These are phyloP conservation scores for Diorhabda elongata DNA, from an alignment of 1,140 invertebrate species.

Conservation along the genomic window DNA sequence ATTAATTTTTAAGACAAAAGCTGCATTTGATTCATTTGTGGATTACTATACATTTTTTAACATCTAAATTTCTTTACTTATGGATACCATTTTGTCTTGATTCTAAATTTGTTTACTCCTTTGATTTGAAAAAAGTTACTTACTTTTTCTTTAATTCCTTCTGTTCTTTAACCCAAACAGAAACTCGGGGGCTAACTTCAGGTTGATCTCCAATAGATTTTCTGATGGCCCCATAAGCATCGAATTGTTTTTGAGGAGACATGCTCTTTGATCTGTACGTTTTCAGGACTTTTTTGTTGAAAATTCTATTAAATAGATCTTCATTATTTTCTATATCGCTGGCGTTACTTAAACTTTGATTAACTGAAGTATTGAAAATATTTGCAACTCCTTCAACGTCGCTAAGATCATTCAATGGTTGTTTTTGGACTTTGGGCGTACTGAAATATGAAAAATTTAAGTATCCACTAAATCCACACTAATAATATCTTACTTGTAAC, in stretches of 20 bases:
- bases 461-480: too few relatives aligned
- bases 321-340: constrained; percentile 33
- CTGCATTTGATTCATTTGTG: too few relatives aligned
- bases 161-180: constrained; percentile 28
- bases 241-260: constrained; percentile 12
- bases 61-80: too few relatives aligned
- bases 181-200: constrained; percentile 20
- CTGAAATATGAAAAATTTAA: neutral
- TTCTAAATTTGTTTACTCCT: too few relatives aligned
- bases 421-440: constrained; percentile 30
- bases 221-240: constrained; percentile 7
- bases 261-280: constrained; percentile 28
- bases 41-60: too few relatives aligned
- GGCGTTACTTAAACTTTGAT: constrained; percentile 41
- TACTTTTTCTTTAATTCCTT: constrained; percentile 3
- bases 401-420: constrained; percentile 45
- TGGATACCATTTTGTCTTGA: too few relatives aligned
- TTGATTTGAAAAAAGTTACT: neutral
- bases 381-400: constrained; percentile 47
- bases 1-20: too few relatives aligned
- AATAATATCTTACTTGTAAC: too few relatives aligned
- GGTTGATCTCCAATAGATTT: constrained; percentile 25
- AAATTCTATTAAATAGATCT: constrained; percentile 38
- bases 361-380: constrained; percentile 41
- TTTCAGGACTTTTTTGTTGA: constrained; percentile 44